Evolutionary conservation across 2,888 invertebrate species (phyloP).

Genomic region (Lottia gigantea): DNA sequence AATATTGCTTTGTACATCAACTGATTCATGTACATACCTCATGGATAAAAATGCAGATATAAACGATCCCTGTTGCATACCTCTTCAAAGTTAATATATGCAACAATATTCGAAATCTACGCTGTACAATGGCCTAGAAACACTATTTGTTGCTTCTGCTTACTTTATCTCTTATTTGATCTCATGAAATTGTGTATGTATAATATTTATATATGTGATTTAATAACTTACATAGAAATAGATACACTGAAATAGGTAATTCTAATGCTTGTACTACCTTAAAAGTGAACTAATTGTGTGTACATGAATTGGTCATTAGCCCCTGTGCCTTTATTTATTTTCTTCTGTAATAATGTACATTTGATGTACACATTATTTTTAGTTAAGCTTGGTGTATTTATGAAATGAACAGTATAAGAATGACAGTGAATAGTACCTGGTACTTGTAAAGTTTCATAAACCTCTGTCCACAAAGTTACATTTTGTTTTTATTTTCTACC

Average conservation of each 20-base stretch:
- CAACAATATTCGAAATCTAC: slow-evolving; percentile 4
- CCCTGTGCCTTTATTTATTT: slow-evolving; percentile 45
- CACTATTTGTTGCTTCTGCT: too few species aligned
- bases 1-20: slow-evolving; percentile 8
- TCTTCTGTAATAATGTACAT: slow-evolving; percentile 33
- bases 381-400: slow-evolving; percentile 52
- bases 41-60: neutral
- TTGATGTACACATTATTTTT: slow-evolving; percentile 40
- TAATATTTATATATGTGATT: too few species aligned
- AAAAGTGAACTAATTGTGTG: neutral
- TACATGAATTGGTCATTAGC: slow-evolving; percentile 15
- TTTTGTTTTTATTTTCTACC: too few species aligned
- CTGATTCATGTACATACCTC: slow-evolving; percentile 4
- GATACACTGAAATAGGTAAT: too few species aligned
- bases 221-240: too few species aligned
- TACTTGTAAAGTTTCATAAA: slow-evolving; percentile 57
- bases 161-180: too few species aligned
- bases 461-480: slow-evolving; percentile 23
- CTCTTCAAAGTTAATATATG: neutral
- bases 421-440: slow-evolving; percentile 54
- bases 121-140: too few species aligned
- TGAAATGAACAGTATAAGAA: slow-evolving; percentile 35
- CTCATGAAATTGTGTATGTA: too few species aligned
- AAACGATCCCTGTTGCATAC: neutral
- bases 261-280: too few species aligned